A percentile compares a stretch with the other conserved stretches of the same genome.
These are phyloP conservation scores for Rhodeus uyekii DNA, from an alignment of 2,797 vertebrate species.

Conservation along the genomic window DNA sequence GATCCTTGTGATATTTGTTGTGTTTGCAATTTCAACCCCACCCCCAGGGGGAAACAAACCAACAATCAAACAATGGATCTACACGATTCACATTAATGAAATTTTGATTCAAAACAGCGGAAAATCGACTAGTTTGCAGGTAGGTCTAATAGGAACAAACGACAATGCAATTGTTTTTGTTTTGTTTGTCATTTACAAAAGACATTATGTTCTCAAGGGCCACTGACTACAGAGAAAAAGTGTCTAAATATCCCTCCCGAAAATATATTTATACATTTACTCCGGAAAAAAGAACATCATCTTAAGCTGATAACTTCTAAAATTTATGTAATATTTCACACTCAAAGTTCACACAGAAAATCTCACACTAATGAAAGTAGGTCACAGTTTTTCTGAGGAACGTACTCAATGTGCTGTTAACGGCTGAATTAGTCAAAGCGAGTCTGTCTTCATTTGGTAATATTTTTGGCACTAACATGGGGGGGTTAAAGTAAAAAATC, in stretches of 20 bases:
- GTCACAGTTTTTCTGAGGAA: slow-evolving; percentile 24
- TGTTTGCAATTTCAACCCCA: not conserved
- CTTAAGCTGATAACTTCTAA: not conserved
- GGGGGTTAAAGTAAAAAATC: too few relatives aligned
- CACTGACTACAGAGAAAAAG: not conserved
- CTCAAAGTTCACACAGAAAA: not conserved
- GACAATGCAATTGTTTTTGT: too few relatives aligned
- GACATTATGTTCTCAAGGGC: not conserved
- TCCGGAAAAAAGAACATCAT: not conserved
- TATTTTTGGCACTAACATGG: slow-evolving; percentile 53
- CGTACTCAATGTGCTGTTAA: not conserved
- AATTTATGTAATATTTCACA: not conserved
- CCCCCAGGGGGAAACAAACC: too few relatives aligned
- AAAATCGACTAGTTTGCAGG: not conserved
- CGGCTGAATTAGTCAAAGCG: slow-evolving; percentile 26
- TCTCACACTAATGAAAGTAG: slow-evolving; percentile 22
- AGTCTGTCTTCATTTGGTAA: slow-evolving; percentile 37
- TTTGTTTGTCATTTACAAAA: too few relatives aligned
- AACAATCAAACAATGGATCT: too few relatives aligned
- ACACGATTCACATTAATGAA: too few relatives aligned
- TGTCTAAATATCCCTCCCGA: not conserved
- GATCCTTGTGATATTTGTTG: not conserved
- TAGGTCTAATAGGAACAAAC: not conserved
- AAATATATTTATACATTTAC: not conserved
- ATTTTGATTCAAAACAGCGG: too few relatives aligned